Percentiles rank a stretch among this genome's conserved stretches.
Conservation (phyloP, 2,797 vertebrate species). For the Holocentrus rufus region DNA sequence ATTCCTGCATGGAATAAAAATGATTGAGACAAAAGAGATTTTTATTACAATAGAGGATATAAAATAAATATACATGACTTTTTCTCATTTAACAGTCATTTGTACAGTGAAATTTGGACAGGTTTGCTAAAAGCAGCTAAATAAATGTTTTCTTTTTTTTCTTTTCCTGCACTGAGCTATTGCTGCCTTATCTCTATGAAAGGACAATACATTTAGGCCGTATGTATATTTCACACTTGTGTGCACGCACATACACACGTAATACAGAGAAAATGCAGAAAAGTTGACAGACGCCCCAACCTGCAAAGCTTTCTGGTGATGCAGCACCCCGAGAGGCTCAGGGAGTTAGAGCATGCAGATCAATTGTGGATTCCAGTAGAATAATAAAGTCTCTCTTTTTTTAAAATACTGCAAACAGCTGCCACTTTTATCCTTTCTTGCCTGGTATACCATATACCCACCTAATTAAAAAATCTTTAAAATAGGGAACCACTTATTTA, state of each 20-base stretch:
- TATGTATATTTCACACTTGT: slow-evolving; percentile 52
- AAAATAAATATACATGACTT: slow-evolving; percentile 92
- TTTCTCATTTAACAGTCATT: slow-evolving; percentile 91
- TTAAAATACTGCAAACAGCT: slow-evolving; percentile 1
- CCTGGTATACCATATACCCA: not conserved
- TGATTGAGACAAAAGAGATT: slow-evolving; percentile 85
- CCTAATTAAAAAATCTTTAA: slow-evolving; percentile 1
- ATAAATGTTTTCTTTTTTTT: slow-evolving; percentile 71
- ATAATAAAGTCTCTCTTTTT: not conserved
- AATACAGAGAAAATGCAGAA: slow-evolving; percentile 54
- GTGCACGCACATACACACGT: slow-evolving; percentile 9
- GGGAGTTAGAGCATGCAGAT: not conserved
- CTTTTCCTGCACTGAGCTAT: slow-evolving; percentile 68
- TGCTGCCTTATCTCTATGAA: slow-evolving; percentile 72
- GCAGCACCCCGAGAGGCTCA: slow-evolving; percentile 9
- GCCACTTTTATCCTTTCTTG: not conserved
- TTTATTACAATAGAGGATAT: slow-evolving; percentile 95
- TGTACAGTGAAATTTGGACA: slow-evolving; percentile 84
- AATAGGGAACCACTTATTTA: slow-evolving; percentile 2
- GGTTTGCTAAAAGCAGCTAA: slow-evolving; percentile 82
- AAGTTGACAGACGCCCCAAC: slow-evolving; percentile 52
- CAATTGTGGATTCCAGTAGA: not conserved
- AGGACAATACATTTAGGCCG: slow-evolving; percentile 68
- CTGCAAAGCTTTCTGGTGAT: slow-evolving; percentile 53
- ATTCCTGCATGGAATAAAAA: not conserved